Base-by-base conservation (phyloP, 2,888 invertebrate genomes). In the Phalangium opilio region DNA sequence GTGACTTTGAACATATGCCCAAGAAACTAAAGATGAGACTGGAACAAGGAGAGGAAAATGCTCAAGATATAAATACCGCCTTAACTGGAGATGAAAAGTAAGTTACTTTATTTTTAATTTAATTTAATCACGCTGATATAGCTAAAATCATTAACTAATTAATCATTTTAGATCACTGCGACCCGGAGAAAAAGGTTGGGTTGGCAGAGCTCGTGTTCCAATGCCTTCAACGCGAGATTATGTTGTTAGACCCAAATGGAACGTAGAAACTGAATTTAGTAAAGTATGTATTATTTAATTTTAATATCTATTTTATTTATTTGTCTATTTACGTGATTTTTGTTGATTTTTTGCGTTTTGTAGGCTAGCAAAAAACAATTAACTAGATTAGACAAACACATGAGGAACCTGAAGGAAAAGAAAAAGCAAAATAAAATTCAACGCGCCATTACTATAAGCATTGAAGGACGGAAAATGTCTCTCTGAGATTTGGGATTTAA, bases 111-210 rank as follows among this genome's bases (percentile, higher is more conserved):
- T n/a, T n/a, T n/a, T n/a, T n/a, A n/a, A n/a, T n/a, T n/a, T n/a
- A n/a, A n/a, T n/a, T n/a, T n/a, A n/a, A n/a, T n/a, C n/a, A n/a
- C n/a, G n/a, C n/a, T n/a, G n/a, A n/a, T n/a, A n/a, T n/a, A n/a
- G n/a, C n/a, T n/a, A n/a, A 32, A 43, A 11, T 34, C 18, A 36
- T 5, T n/a, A 34, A 11, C 10, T 19, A 11, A 3, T 45, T 8
- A 43, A 40, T 46, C 47, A 17, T 55, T 61, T 36, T 51, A 81
- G 81, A 63, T 72, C 78, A 44, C 68, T 86, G 50, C 75, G 90
- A 48, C 95, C 95, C 0, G 96, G 96, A 50, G 91, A 93, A 64
- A 82, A 83, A 55, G 96, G 95, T 36, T 96, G 90, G 90, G 79
- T 93, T 54, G 79, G 81, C 32, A 74, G 96, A 62, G 96, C 96